These are phyloP conservation scores for Hyposoter dolosus DNA, from an alignment of 2,888 invertebrate genomes.

Conservation along the genomic window DNA sequence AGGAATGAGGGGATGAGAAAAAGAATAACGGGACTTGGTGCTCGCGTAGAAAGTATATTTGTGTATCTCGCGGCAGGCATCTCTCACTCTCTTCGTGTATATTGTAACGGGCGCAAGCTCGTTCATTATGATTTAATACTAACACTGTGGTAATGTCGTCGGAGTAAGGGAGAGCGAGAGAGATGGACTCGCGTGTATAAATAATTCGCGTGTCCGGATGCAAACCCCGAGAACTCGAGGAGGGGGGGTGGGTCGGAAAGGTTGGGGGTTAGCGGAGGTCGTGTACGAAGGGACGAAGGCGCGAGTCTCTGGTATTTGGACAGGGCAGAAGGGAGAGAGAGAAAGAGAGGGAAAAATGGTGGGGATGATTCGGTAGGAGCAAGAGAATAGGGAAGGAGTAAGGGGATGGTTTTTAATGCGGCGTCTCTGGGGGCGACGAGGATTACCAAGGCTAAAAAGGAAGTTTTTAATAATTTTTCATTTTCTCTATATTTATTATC, in stretches of 20 bases:
- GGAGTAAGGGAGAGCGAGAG: conserved; percentile 78
- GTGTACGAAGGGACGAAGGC: conserved; percentile 57
- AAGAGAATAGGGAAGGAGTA: conserved; percentile 65
- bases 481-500: conserved; percentile 85
- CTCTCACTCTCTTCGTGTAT: conserved; percentile 70
- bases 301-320: conserved; percentile 55
- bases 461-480: conserved; percentile 85
- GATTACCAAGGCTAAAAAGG: conserved; percentile 85
- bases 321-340: conserved; percentile 51
- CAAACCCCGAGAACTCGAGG: conserved; percentile 81
- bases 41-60: conserved; percentile 34
- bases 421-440: conserved; percentile 84
- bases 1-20: conserved; percentile 33
- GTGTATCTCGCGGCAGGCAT: conserved; percentile 79
- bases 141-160: conserved; percentile 85
- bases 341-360: conserved; percentile 64
- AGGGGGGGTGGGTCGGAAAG: conserved; percentile 66
- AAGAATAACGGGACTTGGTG: conserved; percentile 23
- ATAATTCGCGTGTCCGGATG: conserved; percentile 84
- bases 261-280: conserved; percentile 62
- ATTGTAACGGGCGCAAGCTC: conserved; percentile 80
- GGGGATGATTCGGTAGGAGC: conserved; percentile 50
- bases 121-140: conserved; percentile 85
- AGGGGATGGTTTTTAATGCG: conserved; percentile 83
- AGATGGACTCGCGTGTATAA: conserved; percentile 83